These are phyloP conservation scores for Magallana ariakensis DNA, from an alignment of 1,140 invertebrate genomes.

Conservation along the genomic window DNA sequence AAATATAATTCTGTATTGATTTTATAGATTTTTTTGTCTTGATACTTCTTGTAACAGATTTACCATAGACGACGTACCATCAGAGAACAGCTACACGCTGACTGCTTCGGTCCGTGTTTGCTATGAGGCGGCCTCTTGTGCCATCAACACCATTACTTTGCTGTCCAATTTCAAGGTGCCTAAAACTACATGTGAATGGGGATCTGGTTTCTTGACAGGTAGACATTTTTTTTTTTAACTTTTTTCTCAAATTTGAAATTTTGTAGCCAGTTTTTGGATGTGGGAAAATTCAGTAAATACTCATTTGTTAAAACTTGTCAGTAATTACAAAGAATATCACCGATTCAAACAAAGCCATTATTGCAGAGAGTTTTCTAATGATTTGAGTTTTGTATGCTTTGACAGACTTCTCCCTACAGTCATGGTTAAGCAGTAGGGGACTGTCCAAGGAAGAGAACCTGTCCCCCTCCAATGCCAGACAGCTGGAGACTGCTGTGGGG, in stretches of 20 bases:
- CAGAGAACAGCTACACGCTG: slow-evolving; percentile 2
- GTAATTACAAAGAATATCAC: no score
- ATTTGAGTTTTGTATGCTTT: background rate
- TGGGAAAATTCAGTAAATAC: no score
- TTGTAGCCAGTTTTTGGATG: background rate
- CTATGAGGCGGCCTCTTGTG: background rate
- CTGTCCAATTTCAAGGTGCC: slow-evolving; percentile 22
- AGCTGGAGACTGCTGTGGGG: background rate
- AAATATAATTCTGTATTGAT: background rate
- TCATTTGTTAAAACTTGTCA: no score
- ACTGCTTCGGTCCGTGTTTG: slow-evolving; percentile 6
- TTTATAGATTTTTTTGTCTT: background rate
- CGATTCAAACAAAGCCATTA: no score
- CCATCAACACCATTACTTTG: background rate
- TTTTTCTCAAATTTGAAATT: background rate
- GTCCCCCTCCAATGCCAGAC: background rate
- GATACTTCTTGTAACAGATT: background rate
- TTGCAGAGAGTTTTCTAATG: no score
- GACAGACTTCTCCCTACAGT: slow-evolving; percentile 4
- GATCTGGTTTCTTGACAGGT: slow-evolving; percentile 20
- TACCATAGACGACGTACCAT: background rate
- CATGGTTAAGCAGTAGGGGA: slow-evolving; percentile 4
- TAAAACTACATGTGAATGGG: slow-evolving; percentile 35
- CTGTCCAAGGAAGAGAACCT: background rate
- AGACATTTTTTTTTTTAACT: background rate